Conservation (phyloP, 2,888 invertebrate species). For the Lasioglossum pauxillum region DNA sequence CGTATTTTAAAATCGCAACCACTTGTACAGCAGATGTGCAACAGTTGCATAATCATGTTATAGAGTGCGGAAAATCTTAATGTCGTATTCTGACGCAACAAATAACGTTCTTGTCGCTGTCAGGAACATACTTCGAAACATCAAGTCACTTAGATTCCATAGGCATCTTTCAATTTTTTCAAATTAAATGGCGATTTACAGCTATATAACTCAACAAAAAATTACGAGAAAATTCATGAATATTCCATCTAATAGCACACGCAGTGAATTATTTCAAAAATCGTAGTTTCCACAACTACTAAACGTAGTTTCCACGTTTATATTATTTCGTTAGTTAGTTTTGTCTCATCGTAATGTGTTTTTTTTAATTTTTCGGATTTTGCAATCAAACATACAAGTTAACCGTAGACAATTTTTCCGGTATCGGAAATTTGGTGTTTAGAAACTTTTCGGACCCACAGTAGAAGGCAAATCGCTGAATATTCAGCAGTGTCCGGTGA, state of each 20-base stretch:
- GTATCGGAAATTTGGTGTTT: not conserved
- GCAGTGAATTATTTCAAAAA: too few relatives aligned
- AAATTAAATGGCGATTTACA: not conserved
- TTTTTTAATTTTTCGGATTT: too few relatives aligned
- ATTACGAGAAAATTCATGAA: too few relatives aligned
- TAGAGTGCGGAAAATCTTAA: not conserved
- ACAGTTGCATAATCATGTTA: conserved; percentile 19
- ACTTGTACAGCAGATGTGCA: conserved; percentile 2
- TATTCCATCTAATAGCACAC: too few relatives aligned
- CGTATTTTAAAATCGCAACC: not conserved
- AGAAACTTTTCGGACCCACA: not conserved
- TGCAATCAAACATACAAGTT: too few relatives aligned
- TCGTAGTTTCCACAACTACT: too few relatives aligned
- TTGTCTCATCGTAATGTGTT: too few relatives aligned
- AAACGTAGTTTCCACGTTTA: too few relatives aligned
- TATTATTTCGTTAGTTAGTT: too few relatives aligned
- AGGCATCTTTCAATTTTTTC: not conserved
- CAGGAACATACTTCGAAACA: not conserved
- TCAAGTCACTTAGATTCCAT: not conserved
- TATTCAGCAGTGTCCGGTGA: not conserved
- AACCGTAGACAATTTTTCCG: not conserved
- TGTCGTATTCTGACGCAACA: conserved; percentile 21
- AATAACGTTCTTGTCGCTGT: not conserved
- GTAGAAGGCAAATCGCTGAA: not conserved
- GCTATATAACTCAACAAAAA: not conserved